Evolutionary conservation across 2,113 vertebrate species (phyloP).

Genomic region (Falcunculus frontatus): DNA sequence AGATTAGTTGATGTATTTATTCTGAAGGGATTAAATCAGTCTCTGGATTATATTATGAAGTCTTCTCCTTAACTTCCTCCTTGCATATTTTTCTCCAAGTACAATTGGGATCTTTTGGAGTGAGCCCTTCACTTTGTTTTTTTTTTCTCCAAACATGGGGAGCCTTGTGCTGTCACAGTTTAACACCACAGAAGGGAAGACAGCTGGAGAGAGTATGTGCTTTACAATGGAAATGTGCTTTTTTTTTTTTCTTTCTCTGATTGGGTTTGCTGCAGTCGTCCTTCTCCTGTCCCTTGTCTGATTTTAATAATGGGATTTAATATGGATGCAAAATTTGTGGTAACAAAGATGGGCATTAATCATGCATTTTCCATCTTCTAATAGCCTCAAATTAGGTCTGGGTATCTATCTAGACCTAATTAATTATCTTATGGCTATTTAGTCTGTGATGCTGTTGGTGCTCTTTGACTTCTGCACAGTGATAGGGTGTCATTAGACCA

Average conservation of each 20-base stretch:
- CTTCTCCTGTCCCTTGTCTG: background rate
- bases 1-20: background rate
- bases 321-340: background rate
- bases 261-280: background rate
- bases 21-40: background rate
- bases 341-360: background rate
- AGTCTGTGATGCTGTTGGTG: background rate
- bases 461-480: background rate
- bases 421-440: background rate
- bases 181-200: slow-evolving; percentile 34
- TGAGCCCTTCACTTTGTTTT: background rate
- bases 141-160: background rate
- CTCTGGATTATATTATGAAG: background rate
- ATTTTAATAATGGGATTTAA: slow-evolving; percentile 15
- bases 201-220: slow-evolving; percentile 1
- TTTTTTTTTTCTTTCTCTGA: background rate
- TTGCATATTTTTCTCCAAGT: background rate
- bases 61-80: background rate
- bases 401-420: background rate
- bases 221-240: background rate
- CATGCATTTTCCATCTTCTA: background rate
- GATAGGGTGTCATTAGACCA: background rate
- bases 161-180: background rate
- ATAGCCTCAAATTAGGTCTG: background rate
- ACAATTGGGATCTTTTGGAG: background rate